These are phyloP conservation scores for Mustela nigripes DNA, from an alignment of 2,113 vertebrate genomes.

Conservation along the genomic window DNA sequence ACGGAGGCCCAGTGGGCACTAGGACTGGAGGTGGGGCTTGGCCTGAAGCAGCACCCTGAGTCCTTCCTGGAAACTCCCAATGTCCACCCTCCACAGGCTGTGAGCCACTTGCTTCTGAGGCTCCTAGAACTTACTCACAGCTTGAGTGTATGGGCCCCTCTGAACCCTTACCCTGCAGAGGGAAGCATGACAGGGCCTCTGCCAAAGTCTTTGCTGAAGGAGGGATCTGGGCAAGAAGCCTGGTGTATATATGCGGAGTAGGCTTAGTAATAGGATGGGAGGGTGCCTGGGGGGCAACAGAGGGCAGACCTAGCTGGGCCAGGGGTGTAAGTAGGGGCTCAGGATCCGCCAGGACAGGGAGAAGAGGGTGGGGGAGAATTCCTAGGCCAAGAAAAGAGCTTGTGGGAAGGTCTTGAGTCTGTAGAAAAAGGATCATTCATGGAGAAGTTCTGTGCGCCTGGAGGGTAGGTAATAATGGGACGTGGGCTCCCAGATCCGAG, in stretches of 20 bases:
- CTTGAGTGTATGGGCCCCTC: neutral
- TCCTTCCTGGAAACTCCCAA: neutral
- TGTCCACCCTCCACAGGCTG: neutral
- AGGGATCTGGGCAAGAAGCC: neutral
- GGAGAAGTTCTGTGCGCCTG: neutral
- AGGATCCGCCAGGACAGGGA: neutral
- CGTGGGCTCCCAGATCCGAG: neutral
- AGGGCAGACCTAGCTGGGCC: neutral
- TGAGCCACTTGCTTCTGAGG: accelerated
- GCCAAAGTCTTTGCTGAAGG: neutral
- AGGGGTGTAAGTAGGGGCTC: neutral
- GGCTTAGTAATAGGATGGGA: neutral
- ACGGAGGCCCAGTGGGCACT: neutral
- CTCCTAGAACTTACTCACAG: neutral
- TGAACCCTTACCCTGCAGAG: neutral
- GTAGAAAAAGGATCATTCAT: neutral
- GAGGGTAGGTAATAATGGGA: neutral
- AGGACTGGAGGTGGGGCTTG: neutral
- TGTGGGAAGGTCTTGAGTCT: neutral
- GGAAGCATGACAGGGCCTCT: neutral
- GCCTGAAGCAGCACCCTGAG: neutral
- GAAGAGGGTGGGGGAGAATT: neutral
- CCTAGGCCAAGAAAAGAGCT: neutral
- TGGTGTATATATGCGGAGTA: neutral
- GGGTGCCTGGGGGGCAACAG: neutral